phyloP scores from a whole-genome alignment of 2,888 invertebrate species.

The Eupithecia dodoneata region DNA sequence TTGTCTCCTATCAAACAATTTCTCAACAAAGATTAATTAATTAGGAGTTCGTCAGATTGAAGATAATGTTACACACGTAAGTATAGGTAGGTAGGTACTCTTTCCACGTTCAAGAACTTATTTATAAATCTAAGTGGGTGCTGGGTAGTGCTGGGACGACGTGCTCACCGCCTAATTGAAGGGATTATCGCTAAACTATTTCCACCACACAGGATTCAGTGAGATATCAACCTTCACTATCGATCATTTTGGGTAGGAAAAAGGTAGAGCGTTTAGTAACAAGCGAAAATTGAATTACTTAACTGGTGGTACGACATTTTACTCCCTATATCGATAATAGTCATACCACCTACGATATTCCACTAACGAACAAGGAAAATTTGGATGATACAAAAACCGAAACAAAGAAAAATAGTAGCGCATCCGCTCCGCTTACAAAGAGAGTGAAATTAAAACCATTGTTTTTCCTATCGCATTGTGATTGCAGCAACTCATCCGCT shows the following conservation, averaged over 20 bases:
- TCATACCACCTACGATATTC: not conserved
- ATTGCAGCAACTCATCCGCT: slow-evolving; percentile 41
- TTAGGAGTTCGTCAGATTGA: slow-evolving; percentile 10
- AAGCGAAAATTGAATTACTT: not conserved
- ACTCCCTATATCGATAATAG: not conserved
- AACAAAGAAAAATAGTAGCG: slow-evolving; percentile 8
- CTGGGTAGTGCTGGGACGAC: slow-evolving; percentile 43
- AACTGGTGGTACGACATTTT: not conserved
- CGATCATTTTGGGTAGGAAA: slow-evolving; percentile 36
- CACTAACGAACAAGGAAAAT: slow-evolving; percentile 21
- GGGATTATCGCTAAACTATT: slow-evolving; percentile 64
- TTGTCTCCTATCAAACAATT: slow-evolving; percentile 13
- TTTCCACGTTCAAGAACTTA: slow-evolving; percentile 6
- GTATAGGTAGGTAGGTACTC: slow-evolving; percentile 4
- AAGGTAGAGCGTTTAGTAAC: slow-evolving; percentile 12
- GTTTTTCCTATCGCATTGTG: slow-evolving; percentile 43
- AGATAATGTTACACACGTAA: slow-evolving; percentile 18
- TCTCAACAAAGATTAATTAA: slow-evolving; percentile 12
- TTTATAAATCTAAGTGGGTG: slow-evolving; percentile 21
- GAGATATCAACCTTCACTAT: slow-evolving; percentile 43
- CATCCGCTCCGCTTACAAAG: not conserved
- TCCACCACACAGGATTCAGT: slow-evolving; percentile 47
- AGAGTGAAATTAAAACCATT: slow-evolving; percentile 41
- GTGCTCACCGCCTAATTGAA: slow-evolving; percentile 67
- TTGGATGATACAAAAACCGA: not conserved